A percentile compares a stretch with the other conserved stretches of the same genome.
Conservation (phyloP, 2,113 vertebrate species). For the Neopipo cinnamomea region DNA sequence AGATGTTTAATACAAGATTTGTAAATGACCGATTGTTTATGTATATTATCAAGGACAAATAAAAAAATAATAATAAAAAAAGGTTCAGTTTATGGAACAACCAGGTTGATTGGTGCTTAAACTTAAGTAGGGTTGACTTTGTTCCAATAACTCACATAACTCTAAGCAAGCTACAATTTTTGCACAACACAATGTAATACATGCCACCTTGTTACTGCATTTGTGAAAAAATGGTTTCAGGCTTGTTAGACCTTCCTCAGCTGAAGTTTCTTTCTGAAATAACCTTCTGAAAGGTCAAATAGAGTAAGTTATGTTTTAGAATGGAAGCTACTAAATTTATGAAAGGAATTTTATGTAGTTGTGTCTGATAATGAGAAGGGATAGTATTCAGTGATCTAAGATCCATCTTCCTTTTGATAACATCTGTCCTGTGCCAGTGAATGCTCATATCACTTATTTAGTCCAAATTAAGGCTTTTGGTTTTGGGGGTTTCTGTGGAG, state of each 20-base stretch:
- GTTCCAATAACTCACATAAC: neutral
- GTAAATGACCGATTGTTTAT: neutral
- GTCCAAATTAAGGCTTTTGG: neutral
- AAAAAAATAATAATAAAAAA: neutral
- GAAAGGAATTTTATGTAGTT: neutral
- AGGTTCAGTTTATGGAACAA: neutral
- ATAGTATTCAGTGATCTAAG: neutral
- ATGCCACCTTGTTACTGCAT: neutral
- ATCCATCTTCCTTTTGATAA: neutral
- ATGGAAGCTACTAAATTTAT: neutral
- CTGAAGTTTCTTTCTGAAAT: neutral
- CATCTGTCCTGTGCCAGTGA: neutral
- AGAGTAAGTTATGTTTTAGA: neutral
- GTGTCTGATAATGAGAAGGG: neutral
- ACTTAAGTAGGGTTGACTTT: neutral
- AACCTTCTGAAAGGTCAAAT: neutral
- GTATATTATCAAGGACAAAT: neutral
- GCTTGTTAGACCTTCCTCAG: neutral
- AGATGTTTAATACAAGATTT: neutral
- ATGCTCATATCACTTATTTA: neutral
- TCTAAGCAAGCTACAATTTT: neutral
- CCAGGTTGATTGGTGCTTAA: neutral
- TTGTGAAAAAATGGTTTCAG: neutral
- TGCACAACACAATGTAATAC: neutral
- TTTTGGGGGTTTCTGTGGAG: neutral